A percentile compares a stretch with the other conserved stretches of the same genome.
Evolutionary conservation across 2,797 vertebrate species (phyloP).

Genomic region (Clarias platycephalus): DNA sequence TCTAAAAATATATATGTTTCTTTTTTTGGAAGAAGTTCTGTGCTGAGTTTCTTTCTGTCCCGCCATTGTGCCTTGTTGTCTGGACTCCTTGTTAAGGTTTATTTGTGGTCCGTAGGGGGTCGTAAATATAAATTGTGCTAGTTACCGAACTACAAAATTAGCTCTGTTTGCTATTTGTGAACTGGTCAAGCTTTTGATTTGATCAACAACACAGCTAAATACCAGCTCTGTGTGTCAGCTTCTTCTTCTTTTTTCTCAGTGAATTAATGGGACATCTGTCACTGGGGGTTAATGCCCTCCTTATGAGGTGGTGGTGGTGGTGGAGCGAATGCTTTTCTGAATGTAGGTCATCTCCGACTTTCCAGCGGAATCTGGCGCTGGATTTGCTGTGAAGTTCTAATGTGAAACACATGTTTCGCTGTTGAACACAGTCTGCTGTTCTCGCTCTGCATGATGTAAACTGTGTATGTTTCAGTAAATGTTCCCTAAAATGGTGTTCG

Average conservation of each 20-base stretch:
- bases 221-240: neutral
- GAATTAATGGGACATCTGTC: constrained; percentile 42
- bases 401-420: constrained; percentile 14
- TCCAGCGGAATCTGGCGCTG: constrained; percentile 3
- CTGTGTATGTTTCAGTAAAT: neutral
- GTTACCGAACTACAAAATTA: neutral
- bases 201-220: constrained; percentile 12
- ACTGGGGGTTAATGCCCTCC: constrained; percentile 43
- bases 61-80: neutral
- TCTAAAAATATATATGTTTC: neutral
- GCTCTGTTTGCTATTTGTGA: neutral
- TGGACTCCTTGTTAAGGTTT: neutral
- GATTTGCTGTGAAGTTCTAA: neutral
- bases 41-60: neutral
- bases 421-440: neutral
- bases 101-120: neutral
- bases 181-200: constrained; percentile 1
- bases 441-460: neutral
- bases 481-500: neutral
- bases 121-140: neutral
- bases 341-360: constrained; percentile 55
- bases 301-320: constrained; percentile 40
- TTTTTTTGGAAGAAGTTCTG: neutral
- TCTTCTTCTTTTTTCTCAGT: neutral
- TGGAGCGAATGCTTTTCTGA: constrained; percentile 33